Base-by-base conservation (phyloP, 2,797 vertebrate genomes). In the Pipistrellus pygmaeus region DNA sequence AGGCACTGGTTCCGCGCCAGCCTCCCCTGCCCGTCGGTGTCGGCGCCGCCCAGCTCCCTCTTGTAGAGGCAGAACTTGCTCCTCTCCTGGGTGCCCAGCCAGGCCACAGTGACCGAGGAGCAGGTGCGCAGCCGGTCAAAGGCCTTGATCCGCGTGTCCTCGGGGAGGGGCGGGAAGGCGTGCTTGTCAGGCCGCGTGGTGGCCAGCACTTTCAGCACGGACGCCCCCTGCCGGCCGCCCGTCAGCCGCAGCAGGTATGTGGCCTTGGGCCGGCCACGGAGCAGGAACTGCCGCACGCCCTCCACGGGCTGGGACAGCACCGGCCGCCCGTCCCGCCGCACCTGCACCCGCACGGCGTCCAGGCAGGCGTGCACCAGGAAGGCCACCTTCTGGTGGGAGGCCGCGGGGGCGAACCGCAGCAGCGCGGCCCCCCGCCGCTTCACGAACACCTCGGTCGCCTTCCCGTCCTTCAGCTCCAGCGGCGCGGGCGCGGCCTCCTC, bases 41-140 rank as follows among this genome's bases (percentile, higher is more conserved):
- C 99, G 82, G 97, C 98, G 46, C 99, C 99, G 0, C 98, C 98
- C 87, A 99, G 99, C 95, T 99, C 99, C 71, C 98, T 99, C 93
- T 98, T 99, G 97, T 99, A 99, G 96, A 99, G 99, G 97, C 99
- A 99, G 98, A 99, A 99, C 96, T 99, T 99, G 98, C 99, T 99
- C 97, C 99, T 99, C 94, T 99, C 99, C 98, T 99, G 99, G 0
- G 99, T 99, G 97, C 99, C 99, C 44, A 99, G 98, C 99, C 99
- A 99, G 0, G 99, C 99, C 96, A 99, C 99, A 0, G 99, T 99
- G 97, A 98, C 99, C 0, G 99, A 99, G 68, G 99, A 98, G 89
- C 99, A 99, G 0, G 99, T 99, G 90, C 99, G 99, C 82, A 99
- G 98, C 96, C 99, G 99, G 98, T 99, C 99, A 0, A 99, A 99